Evolutionary conservation across 1,140 invertebrate genomes (phyloP).

Genomic region (Drosophila grimshawi): DNA sequence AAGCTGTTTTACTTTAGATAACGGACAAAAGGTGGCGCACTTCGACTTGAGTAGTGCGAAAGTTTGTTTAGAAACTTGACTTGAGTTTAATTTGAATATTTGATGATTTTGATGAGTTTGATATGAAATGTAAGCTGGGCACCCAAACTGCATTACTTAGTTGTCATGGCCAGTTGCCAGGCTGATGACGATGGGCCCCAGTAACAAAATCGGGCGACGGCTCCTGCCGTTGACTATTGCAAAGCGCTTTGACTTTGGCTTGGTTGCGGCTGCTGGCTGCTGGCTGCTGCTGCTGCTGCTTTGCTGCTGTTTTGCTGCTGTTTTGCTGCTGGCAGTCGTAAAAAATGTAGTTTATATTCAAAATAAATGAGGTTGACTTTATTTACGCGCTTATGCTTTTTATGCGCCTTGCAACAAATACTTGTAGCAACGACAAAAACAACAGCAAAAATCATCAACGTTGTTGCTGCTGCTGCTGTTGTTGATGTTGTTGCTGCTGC

Average conservation of each 20-base stretch:
- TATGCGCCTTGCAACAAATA: conserved; percentile 75
- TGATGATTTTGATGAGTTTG: background rate
- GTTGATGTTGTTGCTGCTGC: background rate
- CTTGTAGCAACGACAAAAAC: conserved; percentile 41
- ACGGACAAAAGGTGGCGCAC: background rate
- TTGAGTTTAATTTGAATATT: background rate
- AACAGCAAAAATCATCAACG: conserved; percentile 30
- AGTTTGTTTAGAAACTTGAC: background rate
- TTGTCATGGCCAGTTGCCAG: background rate
- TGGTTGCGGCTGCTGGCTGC: conserved; percentile 19
- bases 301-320: conserved; percentile 33
- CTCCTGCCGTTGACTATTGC: conserved; percentile 54
- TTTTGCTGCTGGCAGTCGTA: conserved; percentile 68
- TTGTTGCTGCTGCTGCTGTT: conserved; percentile 15
- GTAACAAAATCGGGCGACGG: conserved; percentile 43
- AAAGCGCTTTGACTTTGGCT: conserved; percentile 74
- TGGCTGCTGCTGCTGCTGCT: conserved; percentile 25
- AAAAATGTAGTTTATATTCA: conserved; percentile 83
- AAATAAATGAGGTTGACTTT: conserved; percentile 83
- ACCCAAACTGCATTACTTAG: conserved; percentile 18
- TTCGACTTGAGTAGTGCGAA: background rate
- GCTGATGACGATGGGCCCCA: conserved; percentile 4
- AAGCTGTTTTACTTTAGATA: background rate
- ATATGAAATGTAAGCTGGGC: background rate
- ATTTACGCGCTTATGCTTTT: conserved; percentile 82